phyloP scores from a whole-genome alignment of 2,797 vertebrate species.

The Capromys pilorides region DNA sequence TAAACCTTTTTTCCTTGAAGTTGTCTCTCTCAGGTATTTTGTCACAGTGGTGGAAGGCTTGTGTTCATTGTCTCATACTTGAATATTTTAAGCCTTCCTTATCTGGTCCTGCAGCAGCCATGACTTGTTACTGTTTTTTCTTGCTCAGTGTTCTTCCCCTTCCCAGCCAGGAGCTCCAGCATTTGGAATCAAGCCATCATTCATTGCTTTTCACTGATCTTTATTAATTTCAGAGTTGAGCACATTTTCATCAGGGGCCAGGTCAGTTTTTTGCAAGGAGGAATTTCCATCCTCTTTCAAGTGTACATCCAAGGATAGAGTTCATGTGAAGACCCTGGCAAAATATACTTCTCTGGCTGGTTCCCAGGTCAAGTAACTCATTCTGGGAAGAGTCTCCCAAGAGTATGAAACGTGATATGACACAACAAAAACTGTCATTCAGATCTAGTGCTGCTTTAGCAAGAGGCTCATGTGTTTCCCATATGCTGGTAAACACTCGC shows the following conservation, averaged over 20 bases:
- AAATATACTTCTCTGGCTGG: slow-evolving; percentile 33
- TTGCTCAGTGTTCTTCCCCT: neutral
- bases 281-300: slow-evolving; percentile 58
- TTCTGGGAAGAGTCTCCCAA: slow-evolving; percentile 28
- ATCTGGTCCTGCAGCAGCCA: neutral
- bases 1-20: neutral
- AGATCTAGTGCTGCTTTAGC: neutral
- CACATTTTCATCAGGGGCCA: slow-evolving; percentile 64
- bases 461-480: neutral
- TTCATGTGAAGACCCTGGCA: slow-evolving; percentile 52
- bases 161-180: neutral
- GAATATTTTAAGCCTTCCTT: neutral
- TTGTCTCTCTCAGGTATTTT: neutral
- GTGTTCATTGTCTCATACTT: neutral
- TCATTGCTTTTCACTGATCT: slow-evolving; percentile 17
- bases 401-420: slow-evolving; percentile 21
- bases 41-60: neutral
- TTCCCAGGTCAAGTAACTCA: slow-evolving; percentile 48
- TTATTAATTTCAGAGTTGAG: slow-evolving; percentile 56
- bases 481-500: neutral
- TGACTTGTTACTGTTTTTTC: neutral
- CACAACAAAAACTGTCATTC: slow-evolving; percentile 21
- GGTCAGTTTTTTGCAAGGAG: slow-evolving; percentile 58
- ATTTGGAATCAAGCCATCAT: neutral
- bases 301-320: slow-evolving; percentile 56